These are phyloP conservation scores for Myotis myotis DNA, from an alignment of 2,797 vertebrate species.

Conservation along the genomic window DNA sequence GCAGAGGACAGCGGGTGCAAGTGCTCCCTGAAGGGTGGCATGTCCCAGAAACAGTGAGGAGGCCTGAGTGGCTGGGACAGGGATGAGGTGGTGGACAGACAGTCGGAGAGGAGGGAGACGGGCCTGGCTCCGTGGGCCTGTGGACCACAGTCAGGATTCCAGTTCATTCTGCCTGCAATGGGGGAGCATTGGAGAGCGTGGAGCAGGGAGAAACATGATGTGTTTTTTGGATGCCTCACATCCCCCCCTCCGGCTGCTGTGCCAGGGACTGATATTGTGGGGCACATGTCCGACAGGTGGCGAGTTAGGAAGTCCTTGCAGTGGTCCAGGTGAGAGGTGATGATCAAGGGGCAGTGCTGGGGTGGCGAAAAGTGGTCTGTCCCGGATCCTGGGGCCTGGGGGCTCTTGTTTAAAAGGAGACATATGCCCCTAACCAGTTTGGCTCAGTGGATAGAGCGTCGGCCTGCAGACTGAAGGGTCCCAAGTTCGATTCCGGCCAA, in stretches of 20 bases:
- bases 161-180: neutral
- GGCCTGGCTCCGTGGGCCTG: fast-evolving
- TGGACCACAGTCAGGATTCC: neutral
- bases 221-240: no score
- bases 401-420: neutral
- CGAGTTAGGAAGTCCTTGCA: neutral
- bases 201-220: fast-evolving
- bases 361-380: neutral
- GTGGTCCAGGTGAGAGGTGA: neutral
- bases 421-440: no score
- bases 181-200: neutral
- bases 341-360: fast-evolving
- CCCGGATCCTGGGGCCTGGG: neutral
- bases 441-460: no score
- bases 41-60: neutral
- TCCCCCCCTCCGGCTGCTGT: neutral
- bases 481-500: no score
- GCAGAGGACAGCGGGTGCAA: neutral
- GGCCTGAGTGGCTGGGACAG: neutral
- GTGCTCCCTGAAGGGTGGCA: neutral
- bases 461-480: no score
- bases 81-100: neutral
- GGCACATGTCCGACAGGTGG: neutral
- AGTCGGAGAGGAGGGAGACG: neutral
- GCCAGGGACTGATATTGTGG: neutral